These are phyloP conservation scores for Ephydatia muelleri DNA, from an alignment of 37 sponge, comb jelly and placozoan species.

Conservation along the genomic window DNA sequence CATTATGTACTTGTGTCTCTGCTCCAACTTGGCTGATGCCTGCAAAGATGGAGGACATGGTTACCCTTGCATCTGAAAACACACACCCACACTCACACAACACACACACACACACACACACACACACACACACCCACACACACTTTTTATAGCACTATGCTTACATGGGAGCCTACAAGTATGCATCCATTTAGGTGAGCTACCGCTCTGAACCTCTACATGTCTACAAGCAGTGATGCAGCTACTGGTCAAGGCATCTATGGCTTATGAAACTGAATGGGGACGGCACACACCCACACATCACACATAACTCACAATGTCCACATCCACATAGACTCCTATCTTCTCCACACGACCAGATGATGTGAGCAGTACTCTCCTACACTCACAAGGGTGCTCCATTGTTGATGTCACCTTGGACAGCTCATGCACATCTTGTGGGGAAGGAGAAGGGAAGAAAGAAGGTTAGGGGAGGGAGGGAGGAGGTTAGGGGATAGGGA, in stretches of 20 bases:
- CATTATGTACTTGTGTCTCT: conserved; percentile 22
- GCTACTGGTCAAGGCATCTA: no score
- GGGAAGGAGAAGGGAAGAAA: no score
- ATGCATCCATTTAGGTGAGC: no score
- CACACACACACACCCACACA: neutral
- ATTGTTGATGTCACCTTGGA: neutral
- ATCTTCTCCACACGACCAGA: neutral
- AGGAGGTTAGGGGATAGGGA: no score
- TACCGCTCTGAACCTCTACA: no score
- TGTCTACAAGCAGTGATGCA: no score
- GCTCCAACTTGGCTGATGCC: conserved; percentile 12
- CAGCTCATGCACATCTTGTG: neutral
- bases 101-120: no score
- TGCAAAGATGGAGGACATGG: no score
- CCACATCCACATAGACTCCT: neutral
- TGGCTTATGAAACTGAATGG: no score
- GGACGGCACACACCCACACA: conserved; percentile 36
- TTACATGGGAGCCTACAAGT: no score
- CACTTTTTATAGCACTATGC: no score
- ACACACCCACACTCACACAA: conserved; percentile 49
- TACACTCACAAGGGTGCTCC: neutral
- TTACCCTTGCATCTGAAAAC: neutral
- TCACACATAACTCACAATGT: neutral
- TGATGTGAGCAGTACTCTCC: neutral
- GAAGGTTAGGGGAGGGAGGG: no score